Evolutionary conservation across 2,888 invertebrate genomes (phyloP), one percentile per base, ranked within the genome.

Genomic region (Lepidonotus clava): DNA sequence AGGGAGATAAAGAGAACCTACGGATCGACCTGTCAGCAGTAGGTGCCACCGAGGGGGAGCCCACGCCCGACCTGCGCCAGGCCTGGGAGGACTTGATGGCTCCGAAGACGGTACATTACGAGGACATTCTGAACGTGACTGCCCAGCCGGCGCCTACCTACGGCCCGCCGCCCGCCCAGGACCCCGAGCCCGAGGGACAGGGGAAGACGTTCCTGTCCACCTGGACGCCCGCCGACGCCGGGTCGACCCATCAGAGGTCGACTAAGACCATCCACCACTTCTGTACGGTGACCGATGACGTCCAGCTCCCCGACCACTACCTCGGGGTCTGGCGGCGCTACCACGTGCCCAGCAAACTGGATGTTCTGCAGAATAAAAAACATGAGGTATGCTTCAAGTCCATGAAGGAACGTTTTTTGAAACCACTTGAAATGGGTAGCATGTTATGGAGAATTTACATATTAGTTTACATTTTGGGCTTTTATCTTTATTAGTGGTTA

Each of bases 201-300:
- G 21, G 4, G 51, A 90, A 91, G 14, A 92, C 92, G 0, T 91
- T 93, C 87, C 89, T 93, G 86, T 92, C 92, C 14, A 90, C 92
- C 56, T 92, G 92, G 93, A 18, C 77, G 56, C 6, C n/a, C 4
- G 71, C 36, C 36, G 71, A 11, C 18, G 28, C 5, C 4, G 46
- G 46, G 14, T 8, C 32, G 6, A 28, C 21, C 1, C 41, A 21
- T 24, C 36, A 14, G 32, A 21, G 40, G 24, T n/a, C 21, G 8
- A 21, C 32, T 6, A 91, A 90, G 85, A 91, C 89, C 84, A 91
- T 93, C 53, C 93, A 93, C 87, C 92, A 93, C 89, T 93, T 93
- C 89, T 93, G 93, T 89, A 91, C 91, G 8, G 90, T 91, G 84
- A 92, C 91, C 0, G 89, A 89, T 14, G 92, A 92, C 24, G 91